A percentile compares a stretch with the other conserved stretches of the same genome.
Conservation (phyloP, 2,797 vertebrate species). For the Denticeps clupeoides region DNA sequence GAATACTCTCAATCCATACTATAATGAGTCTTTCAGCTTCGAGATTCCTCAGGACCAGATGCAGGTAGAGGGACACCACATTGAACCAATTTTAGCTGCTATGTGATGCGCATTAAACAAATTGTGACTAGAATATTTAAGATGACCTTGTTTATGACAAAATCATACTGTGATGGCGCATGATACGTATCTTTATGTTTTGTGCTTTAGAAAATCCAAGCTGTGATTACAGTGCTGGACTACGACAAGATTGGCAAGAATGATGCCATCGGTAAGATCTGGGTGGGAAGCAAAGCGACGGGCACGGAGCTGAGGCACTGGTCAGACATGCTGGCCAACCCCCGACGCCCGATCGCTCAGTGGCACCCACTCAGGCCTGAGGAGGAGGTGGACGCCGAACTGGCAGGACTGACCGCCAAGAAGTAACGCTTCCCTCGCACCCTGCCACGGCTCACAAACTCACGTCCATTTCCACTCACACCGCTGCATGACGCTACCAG, state of each 20-base stretch:
- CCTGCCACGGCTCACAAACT: not conserved
- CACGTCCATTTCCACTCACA: not conserved
- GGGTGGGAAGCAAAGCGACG: slow-evolving; percentile 77
- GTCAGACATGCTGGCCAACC: slow-evolving; percentile 97
- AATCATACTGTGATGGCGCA: too few relatives aligned
- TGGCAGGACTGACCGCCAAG: slow-evolving; percentile 79
- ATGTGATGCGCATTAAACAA: too few relatives aligned
- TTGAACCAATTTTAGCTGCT: too few relatives aligned
- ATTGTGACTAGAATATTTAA: too few relatives aligned
- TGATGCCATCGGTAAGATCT: slow-evolving; percentile 94
- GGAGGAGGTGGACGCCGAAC: slow-evolving; percentile 79
- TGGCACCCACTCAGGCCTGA: slow-evolving; percentile 96
- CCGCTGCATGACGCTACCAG: too few relatives aligned
- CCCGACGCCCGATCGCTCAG: slow-evolving; percentile 90
- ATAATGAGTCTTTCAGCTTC: slow-evolving; percentile 97
- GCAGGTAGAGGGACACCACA: too few relatives aligned
- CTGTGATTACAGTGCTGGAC: slow-evolving; percentile 93
- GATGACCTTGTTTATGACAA: too few relatives aligned
- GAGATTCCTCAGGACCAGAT: slow-evolving; percentile 97
- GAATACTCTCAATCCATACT: slow-evolving; percentile 96
- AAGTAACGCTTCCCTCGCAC: slow-evolving; percentile 60
- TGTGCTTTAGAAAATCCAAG: slow-evolving; percentile 81
- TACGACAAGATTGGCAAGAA: slow-evolving; percentile 98
- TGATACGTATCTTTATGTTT: not conserved
- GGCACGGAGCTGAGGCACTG: slow-evolving; percentile 93